These are phyloP conservation scores for Passer domesticus DNA, from an alignment of 2,113 vertebrate genomes.

Conservation along the genomic window DNA sequence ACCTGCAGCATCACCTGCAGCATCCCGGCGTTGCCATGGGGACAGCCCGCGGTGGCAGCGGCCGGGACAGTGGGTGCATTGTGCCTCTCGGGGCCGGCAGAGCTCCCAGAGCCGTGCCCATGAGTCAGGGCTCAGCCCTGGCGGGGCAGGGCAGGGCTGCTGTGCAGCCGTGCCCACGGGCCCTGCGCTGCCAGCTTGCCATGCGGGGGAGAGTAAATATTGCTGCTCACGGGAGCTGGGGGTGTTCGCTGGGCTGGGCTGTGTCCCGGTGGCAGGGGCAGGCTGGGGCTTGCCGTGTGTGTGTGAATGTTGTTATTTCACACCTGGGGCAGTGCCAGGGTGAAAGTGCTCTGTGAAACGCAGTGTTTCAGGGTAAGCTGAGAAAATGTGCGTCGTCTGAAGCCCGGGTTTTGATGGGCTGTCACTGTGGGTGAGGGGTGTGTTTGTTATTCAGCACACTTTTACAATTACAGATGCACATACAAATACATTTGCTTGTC, in stretches of 20 bases:
- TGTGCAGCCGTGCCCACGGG: not conserved
- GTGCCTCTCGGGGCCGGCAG: not conserved
- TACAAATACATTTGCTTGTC: not conserved
- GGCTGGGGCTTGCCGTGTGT: not conserved
- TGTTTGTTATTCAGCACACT: not conserved
- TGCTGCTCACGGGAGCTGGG: not conserved
- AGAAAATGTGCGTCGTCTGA: fast-evolving
- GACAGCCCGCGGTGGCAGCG: slow-evolving; percentile 41
- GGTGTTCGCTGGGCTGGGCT: not conserved
- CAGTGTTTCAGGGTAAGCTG: not conserved
- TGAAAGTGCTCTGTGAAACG: not conserved
- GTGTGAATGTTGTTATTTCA: fast-evolving
- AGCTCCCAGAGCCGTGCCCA: not conserved
- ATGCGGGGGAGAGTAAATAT: not conserved
- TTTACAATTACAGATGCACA: fast-evolving
- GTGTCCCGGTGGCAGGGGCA: not conserved
- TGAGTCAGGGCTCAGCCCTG: not conserved
- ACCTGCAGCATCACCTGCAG: not conserved
- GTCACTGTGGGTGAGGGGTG: not conserved
- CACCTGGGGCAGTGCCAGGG: not conserved
- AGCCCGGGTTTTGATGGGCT: not conserved
- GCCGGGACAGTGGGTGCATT: slow-evolving; percentile 10
- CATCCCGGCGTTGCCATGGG: slow-evolving; percentile 23
- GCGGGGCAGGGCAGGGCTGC: not conserved
- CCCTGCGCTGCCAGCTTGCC: not conserved